Evolutionary conservation across 2,888 invertebrate species (phyloP).

Genomic region (Trisateles emortualis): DNA sequence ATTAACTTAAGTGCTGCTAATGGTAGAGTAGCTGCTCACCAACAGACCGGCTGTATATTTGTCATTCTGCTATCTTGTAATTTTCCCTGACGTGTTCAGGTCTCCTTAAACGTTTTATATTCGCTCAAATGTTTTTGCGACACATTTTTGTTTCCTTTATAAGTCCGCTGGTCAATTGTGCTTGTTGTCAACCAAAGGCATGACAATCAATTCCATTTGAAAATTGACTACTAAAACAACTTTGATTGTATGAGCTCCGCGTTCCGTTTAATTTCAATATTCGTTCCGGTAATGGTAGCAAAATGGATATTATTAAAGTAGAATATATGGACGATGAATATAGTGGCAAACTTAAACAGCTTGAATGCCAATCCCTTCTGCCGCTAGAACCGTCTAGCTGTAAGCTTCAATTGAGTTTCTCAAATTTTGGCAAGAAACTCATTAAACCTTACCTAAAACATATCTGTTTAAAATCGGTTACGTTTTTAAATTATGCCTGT

Average conservation of each 20-base stretch:
- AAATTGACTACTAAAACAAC: conserved; percentile 19
- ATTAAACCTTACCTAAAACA: no score
- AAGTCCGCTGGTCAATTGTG: conserved; percentile 17
- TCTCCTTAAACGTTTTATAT: neutral
- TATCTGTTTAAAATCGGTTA: no score
- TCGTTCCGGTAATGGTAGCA: neutral
- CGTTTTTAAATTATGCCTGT: no score
- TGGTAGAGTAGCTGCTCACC: no score
- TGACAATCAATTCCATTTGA: conserved; percentile 24
- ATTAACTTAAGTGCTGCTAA: no score
- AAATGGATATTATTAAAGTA: neutral
- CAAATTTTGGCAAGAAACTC: no score
- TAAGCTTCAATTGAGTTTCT: no score
- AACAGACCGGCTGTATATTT: no score
- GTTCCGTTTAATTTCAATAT: conserved; percentile 16
- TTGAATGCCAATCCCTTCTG: no score
- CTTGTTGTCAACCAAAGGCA: conserved; percentile 10
- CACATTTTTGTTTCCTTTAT: conserved; percentile 10
- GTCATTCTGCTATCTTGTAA: no score
- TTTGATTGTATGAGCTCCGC: conserved; percentile 22
- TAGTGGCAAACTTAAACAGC: no score
- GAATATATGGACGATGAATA: neutral
- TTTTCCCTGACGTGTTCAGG: neutral
- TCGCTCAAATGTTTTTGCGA: conserved; percentile 2
- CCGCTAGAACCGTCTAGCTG: no score